Base-by-base conservation (phyloP, 2,888 invertebrate species). In the Ophioninae sp. region DNA sequence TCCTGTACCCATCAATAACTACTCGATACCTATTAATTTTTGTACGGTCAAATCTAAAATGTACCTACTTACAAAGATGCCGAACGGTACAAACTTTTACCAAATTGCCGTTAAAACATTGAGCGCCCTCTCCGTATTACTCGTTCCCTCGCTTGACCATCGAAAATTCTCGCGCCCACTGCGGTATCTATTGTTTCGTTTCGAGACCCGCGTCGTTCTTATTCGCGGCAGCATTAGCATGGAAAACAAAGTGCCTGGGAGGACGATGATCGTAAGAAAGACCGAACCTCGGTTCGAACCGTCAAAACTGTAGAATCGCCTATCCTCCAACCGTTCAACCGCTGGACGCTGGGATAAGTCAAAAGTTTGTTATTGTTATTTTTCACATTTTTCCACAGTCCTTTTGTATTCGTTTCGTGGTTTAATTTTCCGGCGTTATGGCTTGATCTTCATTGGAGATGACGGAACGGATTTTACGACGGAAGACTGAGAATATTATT, bases 271-370 rank as follows among this genome's bases (percentile, higher is more conserved):
- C 63, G 56, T 65, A 79, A 79, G 83, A 83, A 79, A 85, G 83
- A 59, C 39, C 17, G 64, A 63, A 59, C 58, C 72, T 51, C 63
- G 73, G 79, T 75, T 76, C 76, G 44, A 17, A 10, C 30, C 64
- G 76, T 65, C 73, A 79, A 84, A 73, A 87, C 84, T 85, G 88
- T 83, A 86, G 89, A 89, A 90, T 91, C 87, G 90, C 90, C 90
- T 87, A 88, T 88, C 86, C 86, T 75, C 83, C 67, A 59, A 44
- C n/a, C 69, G 56, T 20, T 58, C 30, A 61, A 64, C 68, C 59
- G 37, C 56, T 41, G 22, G 69, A 61, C 64, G 69, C 82, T 51
- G 37, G 79, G 85, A 86, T 83, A 81, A 84, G 79, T 81, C 67
- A 80, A 74, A 84, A 87, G 79, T 86, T 84, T 82, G 72, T 86